A percentile compares a stretch with the other conserved stretches of the same genome.
These are phyloP conservation scores for Drosophila parvula DNA, from an alignment of 1,140 invertebrate genomes.

Conservation along the genomic window DNA sequence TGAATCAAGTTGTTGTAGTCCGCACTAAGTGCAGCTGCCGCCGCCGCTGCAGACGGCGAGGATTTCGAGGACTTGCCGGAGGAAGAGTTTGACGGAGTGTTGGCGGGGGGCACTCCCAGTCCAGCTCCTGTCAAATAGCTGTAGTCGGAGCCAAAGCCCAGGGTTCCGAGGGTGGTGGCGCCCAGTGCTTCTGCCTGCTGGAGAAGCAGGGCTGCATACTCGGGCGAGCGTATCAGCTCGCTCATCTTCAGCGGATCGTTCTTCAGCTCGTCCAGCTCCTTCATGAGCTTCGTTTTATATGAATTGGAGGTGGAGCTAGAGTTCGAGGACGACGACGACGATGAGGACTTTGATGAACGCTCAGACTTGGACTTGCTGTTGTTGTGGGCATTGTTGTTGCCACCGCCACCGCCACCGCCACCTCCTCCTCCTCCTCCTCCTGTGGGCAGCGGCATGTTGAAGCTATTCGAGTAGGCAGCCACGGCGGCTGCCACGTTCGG, in stretches of 20 bases:
- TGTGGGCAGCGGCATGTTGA: constrained; percentile 72
- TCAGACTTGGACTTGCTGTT: constrained; percentile 71
- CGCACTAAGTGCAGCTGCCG: constrained; percentile 69
- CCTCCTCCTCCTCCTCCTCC: constrained; percentile 3
- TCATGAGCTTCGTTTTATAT: constrained; percentile 83
- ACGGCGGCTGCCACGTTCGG: constrained; percentile 78
- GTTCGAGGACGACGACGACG: constrained; percentile 71
- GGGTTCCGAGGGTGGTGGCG: constrained; percentile 78
- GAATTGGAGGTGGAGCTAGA: constrained; percentile 76
- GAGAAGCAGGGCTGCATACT: constrained; percentile 78
- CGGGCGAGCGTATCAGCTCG: constrained; percentile 79
- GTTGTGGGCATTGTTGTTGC: constrained; percentile 34
- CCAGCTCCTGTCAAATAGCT: constrained; percentile 70
- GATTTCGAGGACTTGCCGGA: constrained; percentile 66
- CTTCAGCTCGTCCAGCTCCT: constrained; percentile 81
- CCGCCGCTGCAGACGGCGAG: constrained; percentile 55
- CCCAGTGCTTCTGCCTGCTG: constrained; percentile 82
- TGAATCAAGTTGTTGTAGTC: constrained; percentile 82
- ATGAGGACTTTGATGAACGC: constrained; percentile 69
- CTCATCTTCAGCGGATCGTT: constrained; percentile 83
- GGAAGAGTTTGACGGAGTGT: constrained; percentile 42
- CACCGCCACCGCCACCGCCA: constrained; percentile 10
- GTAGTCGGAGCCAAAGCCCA: constrained; percentile 78
- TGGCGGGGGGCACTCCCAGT: constrained; percentile 31
- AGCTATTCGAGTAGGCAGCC: constrained; percentile 78